Percentiles rank a stretch among this genome's conserved stretches.
Evolutionary conservation across 2,113 vertebrate species (phyloP).

Genomic region (Mirza zaza): DNA sequence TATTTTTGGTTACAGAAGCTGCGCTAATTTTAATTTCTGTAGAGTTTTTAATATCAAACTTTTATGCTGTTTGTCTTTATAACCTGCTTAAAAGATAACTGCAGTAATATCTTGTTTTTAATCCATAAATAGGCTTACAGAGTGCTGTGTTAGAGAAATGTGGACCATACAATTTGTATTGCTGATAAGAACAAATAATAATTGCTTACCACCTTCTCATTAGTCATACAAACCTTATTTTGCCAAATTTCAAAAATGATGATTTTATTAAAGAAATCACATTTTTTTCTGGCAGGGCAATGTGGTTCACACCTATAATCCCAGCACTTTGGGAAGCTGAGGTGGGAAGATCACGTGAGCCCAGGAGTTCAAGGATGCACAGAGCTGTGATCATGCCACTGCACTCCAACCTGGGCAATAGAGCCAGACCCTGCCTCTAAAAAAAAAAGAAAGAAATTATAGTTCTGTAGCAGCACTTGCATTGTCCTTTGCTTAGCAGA

Average conservation of each 20-base stretch:
- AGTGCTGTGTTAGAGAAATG: not conserved
- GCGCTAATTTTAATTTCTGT: not conserved
- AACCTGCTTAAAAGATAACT: not conserved
- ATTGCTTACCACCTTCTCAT: not conserved
- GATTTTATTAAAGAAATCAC: not conserved
- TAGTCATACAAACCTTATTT: constrained; percentile 3
- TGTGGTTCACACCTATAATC: no score
- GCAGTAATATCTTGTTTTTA: not conserved
- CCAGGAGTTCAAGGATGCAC: no score
- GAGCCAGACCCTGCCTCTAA: no score
- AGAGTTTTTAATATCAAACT: not conserved
- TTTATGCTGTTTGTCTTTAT: constrained; percentile 23
- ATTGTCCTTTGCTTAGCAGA: not conserved
- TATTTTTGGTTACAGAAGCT: not conserved
- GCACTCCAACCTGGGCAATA: no score
- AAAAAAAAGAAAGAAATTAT: no score
- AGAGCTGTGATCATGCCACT: no score
- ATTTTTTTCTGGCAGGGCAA: no score
- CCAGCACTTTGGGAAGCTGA: no score
- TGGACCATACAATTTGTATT: not conserved
- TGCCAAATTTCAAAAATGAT: constrained; percentile 6
- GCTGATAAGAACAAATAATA: no score
- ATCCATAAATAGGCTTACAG: not conserved
- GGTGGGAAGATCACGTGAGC: no score
- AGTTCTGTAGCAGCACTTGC: not conserved